phyloP scores from a whole-genome alignment of 1,140 invertebrate genomes.

The Globodera rostochiensis region DNA sequence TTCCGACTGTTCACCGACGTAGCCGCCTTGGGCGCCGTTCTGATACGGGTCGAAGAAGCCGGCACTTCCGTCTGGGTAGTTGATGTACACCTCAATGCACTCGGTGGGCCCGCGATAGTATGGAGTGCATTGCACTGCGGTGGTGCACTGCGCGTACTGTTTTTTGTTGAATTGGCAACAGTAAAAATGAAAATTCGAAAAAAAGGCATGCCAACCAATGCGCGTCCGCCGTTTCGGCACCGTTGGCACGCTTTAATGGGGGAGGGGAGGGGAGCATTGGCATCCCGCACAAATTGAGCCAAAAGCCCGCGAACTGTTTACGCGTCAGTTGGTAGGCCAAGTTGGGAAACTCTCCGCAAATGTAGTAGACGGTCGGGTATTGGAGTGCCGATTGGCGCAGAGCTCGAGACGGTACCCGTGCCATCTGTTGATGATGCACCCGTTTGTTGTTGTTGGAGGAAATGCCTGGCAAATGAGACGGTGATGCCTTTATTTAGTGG shows the following conservation, averaged over 20 bases:
- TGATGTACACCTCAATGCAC: slow-evolving; percentile 35
- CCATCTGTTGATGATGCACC: neutral
- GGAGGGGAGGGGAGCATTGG: too few species aligned
- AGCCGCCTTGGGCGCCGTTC: slow-evolving; percentile 1
- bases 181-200: too few species aligned
- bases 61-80: slow-evolving; percentile 26
- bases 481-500: too few species aligned
- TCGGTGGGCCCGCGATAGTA: slow-evolving; percentile 31
- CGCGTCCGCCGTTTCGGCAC: slow-evolving; percentile 48
- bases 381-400: slow-evolving; percentile 4
- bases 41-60: slow-evolving; percentile 14
- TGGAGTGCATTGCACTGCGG: slow-evolving; percentile 25
- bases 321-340: slow-evolving; percentile 31
- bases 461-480: too few species aligned
- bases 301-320: slow-evolving; percentile 21
- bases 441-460: neutral
- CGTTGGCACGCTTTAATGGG: slow-evolving; percentile 42
- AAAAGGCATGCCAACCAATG: neutral
- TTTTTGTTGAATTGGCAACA: too few species aligned
- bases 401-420: neutral
- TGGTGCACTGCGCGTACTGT: slow-evolving; percentile 26
- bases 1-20: slow-evolving; percentile 12
- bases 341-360: slow-evolving; percentile 45
- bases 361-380: slow-evolving; percentile 42
- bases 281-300: neutral